Evolutionary conservation across 2,797 vertebrate species (phyloP), one percentile per base, ranked within the genome.

Genomic region (Pempheris klunzingeri): DNA sequence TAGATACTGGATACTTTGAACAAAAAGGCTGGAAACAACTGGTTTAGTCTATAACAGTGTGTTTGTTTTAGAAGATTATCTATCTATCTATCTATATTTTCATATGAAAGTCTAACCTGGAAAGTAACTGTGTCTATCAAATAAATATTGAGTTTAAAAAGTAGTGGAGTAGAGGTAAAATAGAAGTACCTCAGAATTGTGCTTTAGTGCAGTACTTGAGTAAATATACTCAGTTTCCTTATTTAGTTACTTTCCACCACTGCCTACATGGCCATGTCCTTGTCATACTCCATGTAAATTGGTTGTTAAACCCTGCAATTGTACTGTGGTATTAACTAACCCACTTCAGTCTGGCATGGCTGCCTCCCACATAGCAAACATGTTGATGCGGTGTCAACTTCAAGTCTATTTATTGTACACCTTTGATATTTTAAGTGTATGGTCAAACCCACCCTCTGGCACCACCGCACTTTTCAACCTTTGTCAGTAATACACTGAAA

Each of bases 401-500:
- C 59, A 52, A 34, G 22, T 79, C 44, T 46, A 63, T 66, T 65
- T 71, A 71, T 46, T 74, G 24, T 49, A 67, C 43, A 61, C 30
- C 46, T 66, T 64, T 66, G 32, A 49, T 36, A 63, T 59, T 41
- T 50, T 52, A 54, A 70, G 58, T 74, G 11, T 32, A 67, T 60
- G 7, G 15, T 36, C 34, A 62, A 43, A 28, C 38, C 17, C 18
- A 14, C 38, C 47, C 34, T 15, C 26, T 34, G 24, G 22, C 32
- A 71, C 12, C 17, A 63, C 49, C 43, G 13, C 55, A 52, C 43
- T 74, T 46, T 50, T 46, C 39, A 62, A 14, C 55, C 28, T 70
- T 2, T 34, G 43, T 64, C 67, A 54, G 18, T 38, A 43, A 66
- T 24, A 22, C 8, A 10, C 20, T 57, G 39, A 64, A 47, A 68